These are phyloP conservation scores for Phyllotreta cruciferae DNA, from an alignment of 2,888 invertebrate species.

Conservation along the genomic window DNA sequence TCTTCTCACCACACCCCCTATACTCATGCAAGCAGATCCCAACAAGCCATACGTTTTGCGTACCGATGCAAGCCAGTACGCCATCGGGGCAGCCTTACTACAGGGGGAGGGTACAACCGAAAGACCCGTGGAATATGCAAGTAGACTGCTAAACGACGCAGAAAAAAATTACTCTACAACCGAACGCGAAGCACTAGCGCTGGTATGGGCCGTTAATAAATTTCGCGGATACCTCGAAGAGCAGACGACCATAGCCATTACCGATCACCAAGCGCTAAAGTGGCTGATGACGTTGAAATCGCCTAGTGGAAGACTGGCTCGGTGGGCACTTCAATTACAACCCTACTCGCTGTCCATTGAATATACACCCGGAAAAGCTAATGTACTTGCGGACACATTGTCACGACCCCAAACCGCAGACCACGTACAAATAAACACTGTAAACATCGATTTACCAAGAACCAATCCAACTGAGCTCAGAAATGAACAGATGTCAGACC, in stretches of 20 bases:
- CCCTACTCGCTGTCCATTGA: slow-evolving; percentile 50
- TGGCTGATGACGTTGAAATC: slow-evolving; percentile 55
- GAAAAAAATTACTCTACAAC: too few relatives aligned
- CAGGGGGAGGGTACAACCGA: too few relatives aligned
- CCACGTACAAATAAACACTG: neutral
- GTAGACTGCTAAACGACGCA: too few relatives aligned
- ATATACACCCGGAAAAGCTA: slow-evolving; percentile 52
- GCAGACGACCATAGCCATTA: slow-evolving; percentile 50
- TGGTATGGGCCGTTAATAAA: slow-evolving; percentile 53
- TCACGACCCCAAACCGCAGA: slow-evolving; percentile 41
- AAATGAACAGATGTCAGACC: neutral
- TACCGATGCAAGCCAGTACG: too few relatives aligned
- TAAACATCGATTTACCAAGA: neutral
- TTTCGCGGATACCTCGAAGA: slow-evolving; percentile 55
- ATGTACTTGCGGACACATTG: slow-evolving; percentile 54
- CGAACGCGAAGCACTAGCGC: slow-evolving; percentile 43
- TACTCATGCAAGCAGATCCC: too few relatives aligned
- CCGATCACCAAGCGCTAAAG: slow-evolving; percentile 60
- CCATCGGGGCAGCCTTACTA: too few relatives aligned
- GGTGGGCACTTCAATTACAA: too few relatives aligned
- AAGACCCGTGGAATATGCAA: too few relatives aligned
- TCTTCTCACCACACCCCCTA: too few relatives aligned
- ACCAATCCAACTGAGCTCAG: neutral
- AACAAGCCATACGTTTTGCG: too few relatives aligned
- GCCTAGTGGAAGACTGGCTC: slow-evolving; percentile 53